Conservation (phyloP, 2,888 invertebrate species). For the Caenorhabditis panamensis region DNA sequence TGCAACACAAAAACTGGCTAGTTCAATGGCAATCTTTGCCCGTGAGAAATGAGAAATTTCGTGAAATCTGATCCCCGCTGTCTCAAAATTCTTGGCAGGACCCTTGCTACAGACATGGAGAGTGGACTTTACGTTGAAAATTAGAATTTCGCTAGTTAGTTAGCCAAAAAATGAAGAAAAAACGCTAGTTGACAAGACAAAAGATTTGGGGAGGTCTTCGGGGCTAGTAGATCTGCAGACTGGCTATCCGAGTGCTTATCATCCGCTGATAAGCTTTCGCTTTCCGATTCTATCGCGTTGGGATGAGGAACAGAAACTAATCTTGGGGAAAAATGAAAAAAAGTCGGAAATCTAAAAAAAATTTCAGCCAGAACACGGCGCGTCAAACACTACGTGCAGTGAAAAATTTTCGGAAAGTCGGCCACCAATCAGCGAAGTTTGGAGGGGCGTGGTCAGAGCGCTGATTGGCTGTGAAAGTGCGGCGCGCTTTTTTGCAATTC, state of each 20-base stretch:
- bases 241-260: slow-evolving; percentile 4
- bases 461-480: no score
- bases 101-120: background rate
- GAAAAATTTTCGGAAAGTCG: no score
- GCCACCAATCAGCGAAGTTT: no score
- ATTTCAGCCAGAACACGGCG: no score
- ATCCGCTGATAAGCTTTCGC: slow-evolving; percentile 32
- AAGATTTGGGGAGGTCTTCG: background rate
- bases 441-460: no score
- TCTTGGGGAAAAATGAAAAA: no score
- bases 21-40: slow-evolving; percentile 8
- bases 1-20: slow-evolving; percentile 5
- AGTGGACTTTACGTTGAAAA: background rate
- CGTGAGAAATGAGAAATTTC: no score
- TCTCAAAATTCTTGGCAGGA: background rate
- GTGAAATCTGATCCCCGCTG: background rate
- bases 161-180: background rate
- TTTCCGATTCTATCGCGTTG: no score
- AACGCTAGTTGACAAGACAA: background rate
- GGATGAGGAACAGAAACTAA: no score
- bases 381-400: no score
- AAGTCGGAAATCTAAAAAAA: no score
- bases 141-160: background rate
- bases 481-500: no score
- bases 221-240: slow-evolving; percentile 2